Evolutionary conservation across 1,140 invertebrate genomes (phyloP), one percentile per base, ranked within the genome.

Genomic region (Doryteuthis pealeii): DNA sequence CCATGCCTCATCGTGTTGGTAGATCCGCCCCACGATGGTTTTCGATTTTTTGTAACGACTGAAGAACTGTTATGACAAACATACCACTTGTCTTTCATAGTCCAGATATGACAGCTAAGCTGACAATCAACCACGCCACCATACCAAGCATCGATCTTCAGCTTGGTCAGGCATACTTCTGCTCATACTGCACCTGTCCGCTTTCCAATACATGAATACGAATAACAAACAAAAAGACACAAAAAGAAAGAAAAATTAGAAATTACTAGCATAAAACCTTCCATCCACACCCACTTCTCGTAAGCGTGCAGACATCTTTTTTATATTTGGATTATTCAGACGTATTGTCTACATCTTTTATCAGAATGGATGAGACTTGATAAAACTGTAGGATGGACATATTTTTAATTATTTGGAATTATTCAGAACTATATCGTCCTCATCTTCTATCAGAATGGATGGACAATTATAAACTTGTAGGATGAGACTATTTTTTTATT

Each of bases 41-140:
- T 99, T 98, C 87, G 10, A 87, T 87, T 80, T 89, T 89, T 45
- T 88, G 74, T 18, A 85, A 82, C 65, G 85, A 81, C 35, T 77
- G 79, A 35, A 89, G 79, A 54, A 89, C 79, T 10, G 78, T 75
- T 18, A 79, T 71, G 15, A 86, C 83, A 77, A 85, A 84, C 35
- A n/a, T n/a, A 89, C 86, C n/a, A 88, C 81, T 74, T 88, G 87
- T 70, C 81, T 81, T 45, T 98, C 96, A 83, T 97, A 91, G 77
- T 92, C 92, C 74, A 97, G 90, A 81, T 96, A n/a, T 88, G 32
- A 87, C 84, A 78, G 97, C 94, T 70, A 93, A 91, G 87, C 95
- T 96, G 58, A 99, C 96, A 89, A 99, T 97, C 87, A 98, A 99
- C n/a, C 97, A 92, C 86, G 96, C 96, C 28, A 99, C 88, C 89